Conservation (phyloP, 1,140 invertebrate genomes). For the Melanaphis sacchari region DNA sequence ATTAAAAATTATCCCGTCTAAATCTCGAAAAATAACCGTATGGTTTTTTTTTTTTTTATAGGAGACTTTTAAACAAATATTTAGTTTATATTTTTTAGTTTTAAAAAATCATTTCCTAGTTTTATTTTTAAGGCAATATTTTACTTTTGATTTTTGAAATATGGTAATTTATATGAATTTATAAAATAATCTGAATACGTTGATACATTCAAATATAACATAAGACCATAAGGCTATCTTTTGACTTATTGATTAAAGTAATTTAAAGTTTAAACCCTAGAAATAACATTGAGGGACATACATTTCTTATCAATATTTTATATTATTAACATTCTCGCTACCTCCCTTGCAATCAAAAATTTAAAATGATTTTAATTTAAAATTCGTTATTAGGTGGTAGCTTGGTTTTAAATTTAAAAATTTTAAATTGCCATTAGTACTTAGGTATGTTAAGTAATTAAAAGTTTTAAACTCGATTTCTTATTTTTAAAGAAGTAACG, state of each 20-base stretch:
- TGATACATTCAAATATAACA: background rate
- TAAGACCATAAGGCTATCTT: background rate
- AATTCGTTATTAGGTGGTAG: background rate
- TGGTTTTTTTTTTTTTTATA: background rate
- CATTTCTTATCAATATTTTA: slow-evolving; percentile 2
- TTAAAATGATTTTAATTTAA: slow-evolving; percentile 4
- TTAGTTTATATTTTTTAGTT: background rate
- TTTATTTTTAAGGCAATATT: background rate
- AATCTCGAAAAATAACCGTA: background rate
- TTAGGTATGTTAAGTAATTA: too few relatives aligned
- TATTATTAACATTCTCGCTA: background rate
- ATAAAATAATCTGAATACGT: background rate
- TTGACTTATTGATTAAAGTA: background rate
- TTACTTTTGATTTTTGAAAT: too few relatives aligned
- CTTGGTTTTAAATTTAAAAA: background rate
- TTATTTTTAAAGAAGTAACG: background rate
- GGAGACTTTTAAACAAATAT: background rate
- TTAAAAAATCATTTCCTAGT: background rate
- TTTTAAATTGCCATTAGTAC: background rate
- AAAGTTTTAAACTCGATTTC: background rate
- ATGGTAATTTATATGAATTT: too few relatives aligned
- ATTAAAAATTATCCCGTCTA: background rate
- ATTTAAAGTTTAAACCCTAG: background rate
- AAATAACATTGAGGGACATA: background rate
- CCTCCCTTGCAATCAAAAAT: background rate